Base-by-base conservation (phyloP, 2,888 invertebrate species). In the Druceiella hillmani region DNA sequence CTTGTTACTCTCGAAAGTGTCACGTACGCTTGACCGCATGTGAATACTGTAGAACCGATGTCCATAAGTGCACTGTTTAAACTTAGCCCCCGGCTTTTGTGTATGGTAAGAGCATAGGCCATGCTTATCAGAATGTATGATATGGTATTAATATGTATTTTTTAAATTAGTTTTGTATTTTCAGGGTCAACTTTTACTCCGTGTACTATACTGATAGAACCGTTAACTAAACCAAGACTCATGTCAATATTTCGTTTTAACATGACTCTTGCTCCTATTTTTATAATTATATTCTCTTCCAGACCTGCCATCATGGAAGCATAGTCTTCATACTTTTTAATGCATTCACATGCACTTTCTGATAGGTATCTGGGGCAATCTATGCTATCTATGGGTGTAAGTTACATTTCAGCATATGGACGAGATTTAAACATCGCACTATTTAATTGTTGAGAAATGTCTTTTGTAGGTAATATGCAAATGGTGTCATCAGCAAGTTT, bases 41-140 rank as follows among this genome's bases (percentile, higher is more conserved):
- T 29, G 28, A 28, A 36, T 17, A 36, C 28, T 36, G 36, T 9
- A 36, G 41, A 11, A 15, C 45, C 44, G 17, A 43, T 45, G 25
- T 48, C 46, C 33, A 45, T 40, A 7, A 48, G 41, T 4, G 44
- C 43, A 37, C 36, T 45, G 6, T 46, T 33, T 15, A 48, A 40
- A 38, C 39, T 47, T 37, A 48, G 43, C 3, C 45, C 45, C 35
- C 45, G 46, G 17, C 41, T 39, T 28, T 42, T 47, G 32, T 47
- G 44, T 11, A 47, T 47, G 3, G 41, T 47, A 31, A 46, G 5
- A 22, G 45, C 48, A 42, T 48, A 50, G 5, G 47, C 46, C 10
- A 51, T 16, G 41, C 49, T 47, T 11, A 50, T 48, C 17, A 36
- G 43, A 20, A 46, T n/a, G n/a, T n/a, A n/a, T n/a, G n/a, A n/a